These are phyloP conservation scores for Varecia variegata DNA, from an alignment of 2,797 vertebrate species.

Conservation along the genomic window DNA sequence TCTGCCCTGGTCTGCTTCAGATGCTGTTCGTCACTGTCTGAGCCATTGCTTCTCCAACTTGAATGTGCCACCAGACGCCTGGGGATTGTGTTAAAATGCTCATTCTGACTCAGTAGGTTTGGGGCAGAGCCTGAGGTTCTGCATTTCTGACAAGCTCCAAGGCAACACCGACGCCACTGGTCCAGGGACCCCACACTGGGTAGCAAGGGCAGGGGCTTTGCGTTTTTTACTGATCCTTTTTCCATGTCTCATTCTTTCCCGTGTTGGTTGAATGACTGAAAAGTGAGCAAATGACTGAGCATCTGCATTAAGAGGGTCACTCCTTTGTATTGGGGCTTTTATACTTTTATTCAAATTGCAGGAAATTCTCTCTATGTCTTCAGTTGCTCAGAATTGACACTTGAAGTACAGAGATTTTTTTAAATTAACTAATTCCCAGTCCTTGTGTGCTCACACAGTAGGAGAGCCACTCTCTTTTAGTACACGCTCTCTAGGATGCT, in stretches of 20 bases:
- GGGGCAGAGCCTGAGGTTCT: neutral
- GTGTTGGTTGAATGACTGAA: neutral
- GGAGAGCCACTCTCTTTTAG: neutral
- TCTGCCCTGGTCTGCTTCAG: neutral
- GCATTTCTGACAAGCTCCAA: neutral
- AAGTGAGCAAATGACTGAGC: neutral
- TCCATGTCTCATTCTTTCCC: neutral
- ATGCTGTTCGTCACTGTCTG: neutral
- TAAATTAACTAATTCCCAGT: neutral
- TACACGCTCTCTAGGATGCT: neutral
- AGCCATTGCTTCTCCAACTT: neutral
- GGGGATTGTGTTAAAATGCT: neutral
- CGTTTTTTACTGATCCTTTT: neutral
- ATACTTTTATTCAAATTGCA: neutral
- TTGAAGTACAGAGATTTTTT: neutral
- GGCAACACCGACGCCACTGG: neutral
- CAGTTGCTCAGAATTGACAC: neutral
- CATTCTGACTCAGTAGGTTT: neutral
- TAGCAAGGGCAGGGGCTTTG: neutral
- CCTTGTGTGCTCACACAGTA: neutral
- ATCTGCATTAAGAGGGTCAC: neutral
- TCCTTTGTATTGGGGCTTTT: neutral
- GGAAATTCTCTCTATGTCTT: neutral
- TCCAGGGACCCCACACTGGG: neutral
- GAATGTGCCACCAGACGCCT: neutral